Evolutionary conservation across 2,888 invertebrate genomes (phyloP).

Genomic region (Idaea dimidiata): DNA sequence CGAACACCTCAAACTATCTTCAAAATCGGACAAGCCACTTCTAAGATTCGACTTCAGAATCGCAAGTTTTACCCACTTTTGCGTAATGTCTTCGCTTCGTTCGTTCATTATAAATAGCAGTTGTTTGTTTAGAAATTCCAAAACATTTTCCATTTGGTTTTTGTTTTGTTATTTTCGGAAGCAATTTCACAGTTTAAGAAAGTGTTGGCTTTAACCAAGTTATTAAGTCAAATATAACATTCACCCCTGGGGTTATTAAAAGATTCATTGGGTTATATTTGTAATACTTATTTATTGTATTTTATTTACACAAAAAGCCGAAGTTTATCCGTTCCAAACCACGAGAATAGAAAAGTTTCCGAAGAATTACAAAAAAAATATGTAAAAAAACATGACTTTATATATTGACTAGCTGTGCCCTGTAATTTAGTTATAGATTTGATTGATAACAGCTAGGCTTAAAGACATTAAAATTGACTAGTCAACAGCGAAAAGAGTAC

Average conservation of each 20-base stretch:
- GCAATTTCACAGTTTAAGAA: background rate
- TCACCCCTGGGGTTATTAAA: no score
- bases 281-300: no score
- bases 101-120: conserved; percentile 41
- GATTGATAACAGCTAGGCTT: background rate
- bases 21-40: conserved; percentile 46
- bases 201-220: background rate
- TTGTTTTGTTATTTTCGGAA: background rate
- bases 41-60: conserved; percentile 53
- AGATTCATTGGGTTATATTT: no score
- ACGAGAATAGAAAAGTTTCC: no score
- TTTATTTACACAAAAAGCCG: no score
- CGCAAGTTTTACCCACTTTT: conserved; percentile 62
- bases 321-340: no score
- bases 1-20: conserved; percentile 39
- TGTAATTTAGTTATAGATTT: background rate
- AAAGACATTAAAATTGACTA: background rate
- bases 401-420: no score
- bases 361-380: no score
- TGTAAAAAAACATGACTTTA: no score
- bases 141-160: conserved; percentile 19
- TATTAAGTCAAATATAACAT: background rate
- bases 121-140: conserved; percentile 34
- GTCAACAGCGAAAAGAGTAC: no score
- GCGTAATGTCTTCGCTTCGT: conserved; percentile 36